Evolutionary conservation across 2,797 vertebrate species (phyloP).

Genomic region (Pampus argenteus): DNA sequence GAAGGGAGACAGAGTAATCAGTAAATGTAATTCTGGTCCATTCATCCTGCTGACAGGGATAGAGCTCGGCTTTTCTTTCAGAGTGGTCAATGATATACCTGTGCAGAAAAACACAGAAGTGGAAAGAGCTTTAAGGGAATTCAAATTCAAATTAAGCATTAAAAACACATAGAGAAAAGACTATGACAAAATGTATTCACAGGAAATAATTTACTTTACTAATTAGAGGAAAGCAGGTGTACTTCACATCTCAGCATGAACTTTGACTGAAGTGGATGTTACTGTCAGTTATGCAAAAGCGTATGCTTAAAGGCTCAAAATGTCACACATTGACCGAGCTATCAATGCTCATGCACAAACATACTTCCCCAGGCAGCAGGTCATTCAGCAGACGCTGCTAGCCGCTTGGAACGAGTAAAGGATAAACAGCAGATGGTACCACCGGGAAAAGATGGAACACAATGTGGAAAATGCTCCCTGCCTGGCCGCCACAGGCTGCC

Average conservation of each 20-base stretch:
- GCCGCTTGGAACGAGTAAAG: constrained; percentile 76
- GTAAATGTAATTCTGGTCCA: constrained; percentile 83
- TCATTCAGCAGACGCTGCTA: constrained; percentile 76
- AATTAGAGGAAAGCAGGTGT: not conserved
- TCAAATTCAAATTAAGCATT: not conserved
- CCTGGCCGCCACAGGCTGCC: constrained; percentile 72
- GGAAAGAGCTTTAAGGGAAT: not conserved
- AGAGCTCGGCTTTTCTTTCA: constrained; percentile 79
- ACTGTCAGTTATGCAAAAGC: constrained; percentile 47
- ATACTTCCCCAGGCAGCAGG: constrained; percentile 79
- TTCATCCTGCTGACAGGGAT: constrained; percentile 90
- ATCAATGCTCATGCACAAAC: constrained; percentile 44
- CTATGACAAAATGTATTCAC: not conserved
- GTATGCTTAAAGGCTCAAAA: constrained; percentile 39
- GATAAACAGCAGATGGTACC: constrained; percentile 88
- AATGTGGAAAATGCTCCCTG: constrained; percentile 81
- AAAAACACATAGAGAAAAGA: not conserved
- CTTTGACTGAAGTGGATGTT: constrained; percentile 45
- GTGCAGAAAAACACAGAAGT: constrained; percentile 38
- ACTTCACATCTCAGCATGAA: constrained; percentile 29
- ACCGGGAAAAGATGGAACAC: constrained; percentile 83
- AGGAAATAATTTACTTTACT: constrained; percentile 2
- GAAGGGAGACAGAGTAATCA: constrained; percentile 86
- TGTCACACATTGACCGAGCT: constrained; percentile 48
- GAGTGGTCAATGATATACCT: constrained; percentile 86